Evolutionary conservation across 2,888 invertebrate species (phyloP), one percentile per base, ranked within the genome.

Genomic region (Noctua fimbriata): DNA sequence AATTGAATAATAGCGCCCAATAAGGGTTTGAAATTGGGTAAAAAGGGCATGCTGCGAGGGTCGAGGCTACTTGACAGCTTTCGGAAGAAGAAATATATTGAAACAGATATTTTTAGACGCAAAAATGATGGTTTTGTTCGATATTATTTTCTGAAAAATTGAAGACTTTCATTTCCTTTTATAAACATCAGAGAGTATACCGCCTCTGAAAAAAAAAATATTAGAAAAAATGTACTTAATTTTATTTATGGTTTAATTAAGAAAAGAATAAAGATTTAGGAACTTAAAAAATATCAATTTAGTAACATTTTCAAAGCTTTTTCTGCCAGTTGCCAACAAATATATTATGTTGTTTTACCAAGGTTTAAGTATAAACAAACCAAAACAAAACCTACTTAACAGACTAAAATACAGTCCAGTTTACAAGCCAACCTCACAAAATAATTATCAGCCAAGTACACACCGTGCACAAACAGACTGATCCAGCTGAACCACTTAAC

Each of bases 1-100:
- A 79, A 85, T 85, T 85, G 85, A 85, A 86, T 85, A 85, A 85
- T 85, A 77, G 83, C 76, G 21, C 58, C 70, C 86, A 86, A 85
- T 86, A 85, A 85, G 75, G 83, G 86, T 79, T 79, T 83, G 72
- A 76, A 85, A 86, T 86, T 85, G 83, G 86, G 79, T 65, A 86
- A 79, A 85, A 83, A 77, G 86, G 85, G 63, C 85, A 83, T 83
- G 85, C 85, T 85, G 83, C 58, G 79, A 86, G 79, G 86, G 86
- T 83, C 75, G 85, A 69, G 69, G 69, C 47, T 82, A 60, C 86
- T 86, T 83, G 85, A 83, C 83, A 85, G 83, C 66, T 86, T 75
- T 69, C 6, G 73, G 49, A 77, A 58, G 52, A 58, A 73, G 41
- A 85, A 79, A 85, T 77, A 83, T 85, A 83, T 86, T 77, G 83